Evolutionary conservation across 2,113 vertebrate genomes (phyloP).

Genomic region (Vireo altiloquus): DNA sequence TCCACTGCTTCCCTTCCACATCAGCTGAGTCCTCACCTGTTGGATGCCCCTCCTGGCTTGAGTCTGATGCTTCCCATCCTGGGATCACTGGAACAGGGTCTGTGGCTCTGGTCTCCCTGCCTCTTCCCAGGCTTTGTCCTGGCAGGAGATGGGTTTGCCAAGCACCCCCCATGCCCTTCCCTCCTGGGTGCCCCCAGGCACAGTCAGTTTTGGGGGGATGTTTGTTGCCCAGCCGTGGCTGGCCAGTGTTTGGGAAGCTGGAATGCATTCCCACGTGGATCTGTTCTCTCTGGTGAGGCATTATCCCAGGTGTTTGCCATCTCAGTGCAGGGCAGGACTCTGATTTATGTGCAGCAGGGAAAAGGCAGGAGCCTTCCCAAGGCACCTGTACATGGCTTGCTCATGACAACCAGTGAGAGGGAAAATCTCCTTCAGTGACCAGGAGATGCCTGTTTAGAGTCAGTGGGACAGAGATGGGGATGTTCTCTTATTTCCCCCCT

Average conservation of each 20-base stretch:
- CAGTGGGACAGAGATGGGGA: neutral
- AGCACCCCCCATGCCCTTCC: no score
- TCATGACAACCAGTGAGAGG: neutral
- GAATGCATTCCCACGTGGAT: neutral
- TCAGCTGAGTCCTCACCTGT: neutral
- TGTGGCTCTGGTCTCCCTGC: neutral
- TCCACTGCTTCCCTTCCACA: neutral
- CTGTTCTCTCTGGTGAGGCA: neutral
- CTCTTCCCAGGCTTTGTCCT: fast-evolving
- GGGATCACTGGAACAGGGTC: neutral
- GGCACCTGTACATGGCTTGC: neutral
- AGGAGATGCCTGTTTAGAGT: neutral
- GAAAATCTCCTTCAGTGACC: neutral
- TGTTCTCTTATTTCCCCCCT: neutral
- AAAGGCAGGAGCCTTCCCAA: neutral
- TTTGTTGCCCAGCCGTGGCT: neutral
- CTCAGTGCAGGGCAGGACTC: neutral
- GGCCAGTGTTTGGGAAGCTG: neutral
- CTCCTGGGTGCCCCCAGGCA: neutral
- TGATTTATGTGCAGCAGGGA: neutral
- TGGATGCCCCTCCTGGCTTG: neutral
- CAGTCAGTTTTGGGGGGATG: neutral
- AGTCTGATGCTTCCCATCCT: neutral
- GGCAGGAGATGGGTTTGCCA: neutral
- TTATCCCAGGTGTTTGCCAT: neutral